These are phyloP conservation scores for Hippocampus zosterae DNA, from an alignment of 2,113 vertebrate genomes.

Conservation along the genomic window DNA sequence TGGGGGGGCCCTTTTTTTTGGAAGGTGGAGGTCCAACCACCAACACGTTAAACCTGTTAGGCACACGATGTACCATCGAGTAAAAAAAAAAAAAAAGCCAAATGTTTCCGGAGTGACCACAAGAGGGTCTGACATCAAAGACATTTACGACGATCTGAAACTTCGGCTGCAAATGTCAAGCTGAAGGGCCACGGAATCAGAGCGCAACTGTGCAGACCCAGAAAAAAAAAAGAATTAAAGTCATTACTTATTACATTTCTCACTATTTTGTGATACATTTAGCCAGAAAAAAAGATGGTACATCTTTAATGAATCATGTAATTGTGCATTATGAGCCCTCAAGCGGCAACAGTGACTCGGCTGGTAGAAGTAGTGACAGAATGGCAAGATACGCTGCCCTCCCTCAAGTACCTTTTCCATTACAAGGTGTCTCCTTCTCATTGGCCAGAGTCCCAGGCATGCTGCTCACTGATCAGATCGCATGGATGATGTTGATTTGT, in stretches of 20 bases:
- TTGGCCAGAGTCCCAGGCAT: neutral
- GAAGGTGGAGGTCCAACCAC: slow-evolving; percentile 17
- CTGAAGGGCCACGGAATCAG: slow-evolving; percentile 7
- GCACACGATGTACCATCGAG: neutral
- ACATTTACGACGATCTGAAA: slow-evolving; percentile 14
- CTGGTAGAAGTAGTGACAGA: neutral
- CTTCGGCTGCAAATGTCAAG: slow-evolving; percentile 28
- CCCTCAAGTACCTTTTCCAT: neutral
- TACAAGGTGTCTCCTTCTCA: neutral
- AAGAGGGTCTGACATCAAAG: slow-evolving; percentile 9
- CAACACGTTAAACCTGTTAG: slow-evolving; percentile 5
- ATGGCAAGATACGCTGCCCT: neutral
- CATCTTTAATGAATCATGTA: neutral
- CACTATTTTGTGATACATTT: neutral
- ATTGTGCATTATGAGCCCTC: neutral
- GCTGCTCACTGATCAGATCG: neutral
- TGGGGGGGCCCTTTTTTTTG: too few species aligned
- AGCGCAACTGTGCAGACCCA: neutral
- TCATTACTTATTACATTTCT: neutral
- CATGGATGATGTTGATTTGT: neutral
- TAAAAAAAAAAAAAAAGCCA: neutral
- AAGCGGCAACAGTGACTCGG: neutral
- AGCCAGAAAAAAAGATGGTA: neutral
- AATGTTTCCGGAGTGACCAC: neutral
- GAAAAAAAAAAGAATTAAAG: neutral